phyloP scores from a whole-genome alignment of 2,888 invertebrate genomes.

The Spicauda simplicius region DNA sequence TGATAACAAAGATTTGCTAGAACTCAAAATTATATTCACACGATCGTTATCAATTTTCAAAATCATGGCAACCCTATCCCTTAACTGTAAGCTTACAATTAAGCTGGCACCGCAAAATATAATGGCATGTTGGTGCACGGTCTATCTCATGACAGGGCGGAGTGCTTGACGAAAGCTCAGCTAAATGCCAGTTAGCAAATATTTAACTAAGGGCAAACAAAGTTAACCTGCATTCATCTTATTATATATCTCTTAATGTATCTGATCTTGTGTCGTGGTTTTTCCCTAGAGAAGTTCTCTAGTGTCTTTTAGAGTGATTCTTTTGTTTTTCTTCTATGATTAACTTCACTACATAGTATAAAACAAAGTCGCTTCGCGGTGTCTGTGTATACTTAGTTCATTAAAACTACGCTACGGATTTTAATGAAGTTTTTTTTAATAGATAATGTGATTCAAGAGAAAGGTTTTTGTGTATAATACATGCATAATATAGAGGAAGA shows the following conservation, averaged over 20 bases:
- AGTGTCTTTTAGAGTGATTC: too few species aligned
- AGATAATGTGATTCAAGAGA: too few species aligned
- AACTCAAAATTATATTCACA: background rate
- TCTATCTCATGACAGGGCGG: constrained; percentile 4
- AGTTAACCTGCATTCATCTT: background rate
- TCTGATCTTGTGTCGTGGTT: too few species aligned
- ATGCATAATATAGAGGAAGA: too few species aligned
- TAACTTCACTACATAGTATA: too few species aligned
- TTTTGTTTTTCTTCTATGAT: too few species aligned
- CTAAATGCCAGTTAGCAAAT: constrained; percentile 19
- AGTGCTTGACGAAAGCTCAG: constrained; percentile 10
- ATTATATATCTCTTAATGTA: background rate
- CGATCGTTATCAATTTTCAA: background rate
- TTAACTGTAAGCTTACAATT: constrained; percentile 21
- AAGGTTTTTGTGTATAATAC: too few species aligned
- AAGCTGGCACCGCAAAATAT: constrained; percentile 25
- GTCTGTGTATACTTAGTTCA: too few species aligned
- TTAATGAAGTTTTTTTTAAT: too few species aligned
- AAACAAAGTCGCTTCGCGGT: too few species aligned
- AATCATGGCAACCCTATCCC: constrained; percentile 9
- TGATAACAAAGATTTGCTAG: background rate
- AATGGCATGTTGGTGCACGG: constrained; percentile 13
- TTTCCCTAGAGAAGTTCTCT: too few species aligned
- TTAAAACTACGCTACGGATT: too few species aligned
- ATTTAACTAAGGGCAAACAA: background rate